Percentiles rank a stretch among this genome's conserved stretches.
phyloP scores from a whole-genome alignment of 37 sponge, comb jelly and placozoan species.

The Ephydatia muelleri region DNA sequence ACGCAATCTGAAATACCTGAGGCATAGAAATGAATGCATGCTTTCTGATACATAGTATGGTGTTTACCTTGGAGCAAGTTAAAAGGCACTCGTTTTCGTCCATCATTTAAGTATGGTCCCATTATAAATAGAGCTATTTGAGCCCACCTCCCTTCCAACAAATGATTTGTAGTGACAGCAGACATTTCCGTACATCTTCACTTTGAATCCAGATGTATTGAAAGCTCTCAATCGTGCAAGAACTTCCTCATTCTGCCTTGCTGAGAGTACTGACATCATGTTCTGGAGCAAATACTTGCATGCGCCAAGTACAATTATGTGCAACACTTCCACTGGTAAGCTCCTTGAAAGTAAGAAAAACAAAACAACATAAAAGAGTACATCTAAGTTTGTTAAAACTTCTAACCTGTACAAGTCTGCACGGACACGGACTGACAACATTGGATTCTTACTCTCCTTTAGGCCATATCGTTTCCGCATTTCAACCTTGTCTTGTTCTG shows the following conservation, averaged over 20 bases:
- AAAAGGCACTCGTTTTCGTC: not conserved
- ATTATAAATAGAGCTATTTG: constrained; percentile 32
- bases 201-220: constrained; percentile 38
- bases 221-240: constrained; percentile 32
- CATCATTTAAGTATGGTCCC: not conserved
- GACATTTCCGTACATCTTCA: constrained; percentile 20
- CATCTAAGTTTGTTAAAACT: too few species aligned
- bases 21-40: too few species aligned
- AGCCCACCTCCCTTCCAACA: constrained; percentile 53
- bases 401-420: too few species aligned
- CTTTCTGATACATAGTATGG: too few species aligned
- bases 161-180: constrained; percentile 36
- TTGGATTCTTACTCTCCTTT: too few species aligned
- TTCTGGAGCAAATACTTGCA: constrained; percentile 43
- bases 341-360: not conserved
- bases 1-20: constrained; percentile 36
- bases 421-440: too few species aligned
- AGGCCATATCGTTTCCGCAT: too few species aligned
- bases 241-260: constrained; percentile 28
- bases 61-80: not conserved
- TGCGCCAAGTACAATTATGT: constrained; percentile 44
- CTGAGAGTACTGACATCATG: constrained; percentile 10
- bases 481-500: too few species aligned
- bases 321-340: constrained; percentile 51
- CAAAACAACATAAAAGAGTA: too few species aligned